Conservation (phyloP, 1,140 invertebrate genomes). For the Portunus trituberculatus region DNA sequence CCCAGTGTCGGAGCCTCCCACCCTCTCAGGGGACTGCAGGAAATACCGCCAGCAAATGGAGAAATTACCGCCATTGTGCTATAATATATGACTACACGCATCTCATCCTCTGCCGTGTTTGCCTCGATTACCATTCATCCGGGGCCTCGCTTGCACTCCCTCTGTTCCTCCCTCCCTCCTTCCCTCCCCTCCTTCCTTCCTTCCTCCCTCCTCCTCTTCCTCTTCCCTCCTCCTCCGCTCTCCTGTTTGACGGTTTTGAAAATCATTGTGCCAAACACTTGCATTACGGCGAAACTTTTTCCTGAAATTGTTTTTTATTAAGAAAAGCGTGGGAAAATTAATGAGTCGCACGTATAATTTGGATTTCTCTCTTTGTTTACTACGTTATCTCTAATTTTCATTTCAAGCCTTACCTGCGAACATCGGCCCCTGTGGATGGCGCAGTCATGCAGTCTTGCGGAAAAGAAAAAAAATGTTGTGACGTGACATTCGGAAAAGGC, state of each 20-base stretch:
- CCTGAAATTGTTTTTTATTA: too few species aligned
- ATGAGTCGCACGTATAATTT: too few species aligned
- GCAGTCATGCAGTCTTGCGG: not conserved
- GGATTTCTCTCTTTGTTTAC: too few species aligned
- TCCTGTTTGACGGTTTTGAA: not conserved
- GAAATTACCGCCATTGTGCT: conserved; percentile 37
- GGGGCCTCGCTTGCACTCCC: not conserved
- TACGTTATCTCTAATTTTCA: not conserved
- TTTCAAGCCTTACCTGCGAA: not conserved
- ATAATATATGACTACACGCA: conserved; percentile 34
- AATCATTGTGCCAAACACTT: too few species aligned
- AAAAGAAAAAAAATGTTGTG: not conserved
- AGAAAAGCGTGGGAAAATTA: too few species aligned
- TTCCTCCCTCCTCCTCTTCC: not conserved
- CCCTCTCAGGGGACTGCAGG: not conserved
- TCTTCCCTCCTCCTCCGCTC: not conserved
- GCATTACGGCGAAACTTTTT: too few species aligned
- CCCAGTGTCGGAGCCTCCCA: not conserved
- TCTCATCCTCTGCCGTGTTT: conserved; percentile 9
- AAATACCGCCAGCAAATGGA: conserved; percentile 47
- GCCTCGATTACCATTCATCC: conserved; percentile 11
- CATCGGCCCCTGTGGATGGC: too few species aligned
- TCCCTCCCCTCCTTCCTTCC: not conserved
- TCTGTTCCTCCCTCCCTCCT: not conserved
- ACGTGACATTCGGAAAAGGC: not conserved